Base-by-base conservation (phyloP, 2,113 vertebrate species). In the Brachyhypopomus occidentalis region DNA sequence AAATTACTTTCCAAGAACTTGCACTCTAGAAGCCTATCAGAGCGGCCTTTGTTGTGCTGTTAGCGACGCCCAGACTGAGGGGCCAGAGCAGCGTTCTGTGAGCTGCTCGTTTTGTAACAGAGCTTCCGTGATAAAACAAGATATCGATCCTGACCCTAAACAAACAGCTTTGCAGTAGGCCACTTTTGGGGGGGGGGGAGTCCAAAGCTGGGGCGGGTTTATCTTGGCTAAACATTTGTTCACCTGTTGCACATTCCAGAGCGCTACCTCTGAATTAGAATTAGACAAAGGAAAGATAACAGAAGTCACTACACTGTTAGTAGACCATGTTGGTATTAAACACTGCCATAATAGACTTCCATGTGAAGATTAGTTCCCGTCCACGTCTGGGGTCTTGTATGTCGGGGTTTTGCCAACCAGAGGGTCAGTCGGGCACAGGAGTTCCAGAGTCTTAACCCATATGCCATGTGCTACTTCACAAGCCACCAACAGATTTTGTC, bases 101-200 rank as follows among this genome's bases (percentile, higher is more conserved):
- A 52, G 45, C 45, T 52, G 45, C 12, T 14, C 12, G 45, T 52
- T 86, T 87, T 87, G 86, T 87, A 86, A 86, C 85, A 86, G 58
- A 12, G 45, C 86, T 48, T 58, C 9, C 73, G 77, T 64, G 48
- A 84, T 82, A 45, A 71, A 25, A 64, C 45, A 38, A 75, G 76
- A 76, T 66, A 11, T 78, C 69, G 1, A 23, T 25, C 71, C 9
- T 66, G 63, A 34, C 0, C 34, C 34, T 17, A 34, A 52, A 48
- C 22, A 11, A 63, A 64, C 63, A 16, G 38, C 58, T 52, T 38
- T 60, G 62, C 5, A 58, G 14, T 77, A 17, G 75, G 64, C 20
- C 16, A 34, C 14, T 41, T 76, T 72, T 45, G 23, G 73, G 34
- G 67, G 30, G 60, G 55, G 17, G 73, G 4, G 77, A 9, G 55